Percentiles rank a stretch among this genome's conserved stretches.
Evolutionary conservation across 2,888 invertebrate genomes (phyloP).

Genomic region (Eudasyphora cyanicolor): DNA sequence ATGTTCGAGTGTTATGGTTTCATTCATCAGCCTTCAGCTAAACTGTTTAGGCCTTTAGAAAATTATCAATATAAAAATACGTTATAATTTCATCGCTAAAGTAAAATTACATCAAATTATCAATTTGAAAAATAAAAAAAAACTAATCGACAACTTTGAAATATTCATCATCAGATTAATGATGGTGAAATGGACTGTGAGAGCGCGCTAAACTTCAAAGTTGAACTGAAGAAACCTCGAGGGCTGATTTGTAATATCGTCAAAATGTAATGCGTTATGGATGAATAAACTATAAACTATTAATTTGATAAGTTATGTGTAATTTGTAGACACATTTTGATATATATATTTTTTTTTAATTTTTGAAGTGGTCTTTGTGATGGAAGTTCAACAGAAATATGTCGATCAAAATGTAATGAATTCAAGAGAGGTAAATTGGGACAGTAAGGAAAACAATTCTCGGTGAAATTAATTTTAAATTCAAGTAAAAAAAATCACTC

Average conservation of each 20-base stretch:
- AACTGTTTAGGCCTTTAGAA: neutral
- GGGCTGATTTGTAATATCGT: neutral
- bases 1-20: neutral
- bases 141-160: neutral
- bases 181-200: neutral
- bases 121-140: neutral
- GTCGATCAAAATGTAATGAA: too few relatives aligned
- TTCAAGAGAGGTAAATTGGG: too few relatives aligned
- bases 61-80: neutral
- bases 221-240: neutral
- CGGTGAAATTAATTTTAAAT: too few relatives aligned
- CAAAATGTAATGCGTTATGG: too few relatives aligned
- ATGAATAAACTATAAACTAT: neutral
- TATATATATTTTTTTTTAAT: too few relatives aligned
- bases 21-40: neutral
- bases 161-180: conserved; percentile 27
- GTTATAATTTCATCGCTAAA: neutral
- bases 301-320: neutral
- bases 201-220: neutral
- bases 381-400: neutral
- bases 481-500: too few relatives aligned
- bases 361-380: neutral
- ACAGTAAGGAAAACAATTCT: too few relatives aligned
- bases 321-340: neutral
- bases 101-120: neutral